Evolutionary conservation across 2,888 invertebrate genomes (phyloP), one percentile per base, ranked within the genome.

Genomic region (Metacarcinus magister): DNA sequence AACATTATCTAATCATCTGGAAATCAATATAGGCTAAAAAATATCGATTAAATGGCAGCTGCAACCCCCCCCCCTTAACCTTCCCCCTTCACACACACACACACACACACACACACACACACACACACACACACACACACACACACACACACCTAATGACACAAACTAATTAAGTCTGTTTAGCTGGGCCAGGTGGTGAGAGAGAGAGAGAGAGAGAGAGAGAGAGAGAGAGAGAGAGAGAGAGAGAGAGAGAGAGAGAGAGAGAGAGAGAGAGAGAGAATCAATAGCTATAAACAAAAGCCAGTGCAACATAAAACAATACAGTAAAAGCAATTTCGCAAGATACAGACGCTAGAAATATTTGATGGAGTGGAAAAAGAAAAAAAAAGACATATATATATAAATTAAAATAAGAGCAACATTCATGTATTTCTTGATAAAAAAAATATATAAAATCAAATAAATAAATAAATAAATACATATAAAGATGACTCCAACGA

Each of bases 141-240:
- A 0, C 82, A 10, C 2, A 5, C 67, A 67, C 67, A 67, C 67
- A 67, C 82, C 82, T 82, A 82, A 82, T 82, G 82, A 82, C 82
- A 82, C 10, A 82, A 32, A 23, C 82, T 82, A 82, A 82, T 82
- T 13, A 82, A 32, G 82, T 28, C 28, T 82, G 82, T 82, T 82
- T 82, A 82, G 82, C 32, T 82, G 32, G 82, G 32, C 32, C 32
- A 82, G 82, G 28, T 28, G 75, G 7, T n/a, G 75, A 75, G 75
- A 75, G 75, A 75, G 75, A 75, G 75, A 75, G 75, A 75, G 75
- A 75, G 75, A 75, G 75, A 75, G 75, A 75, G 75, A 75, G 75
- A 75, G 75, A 75, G 75, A 75, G 75, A 75, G 75, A 75, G 75
- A 75, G 75, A 75, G 75, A 75, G 75, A 75, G 75, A 75, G 75